Base-by-base conservation (phyloP, 2,888 invertebrate genomes). In the Cryptus armator region DNA sequence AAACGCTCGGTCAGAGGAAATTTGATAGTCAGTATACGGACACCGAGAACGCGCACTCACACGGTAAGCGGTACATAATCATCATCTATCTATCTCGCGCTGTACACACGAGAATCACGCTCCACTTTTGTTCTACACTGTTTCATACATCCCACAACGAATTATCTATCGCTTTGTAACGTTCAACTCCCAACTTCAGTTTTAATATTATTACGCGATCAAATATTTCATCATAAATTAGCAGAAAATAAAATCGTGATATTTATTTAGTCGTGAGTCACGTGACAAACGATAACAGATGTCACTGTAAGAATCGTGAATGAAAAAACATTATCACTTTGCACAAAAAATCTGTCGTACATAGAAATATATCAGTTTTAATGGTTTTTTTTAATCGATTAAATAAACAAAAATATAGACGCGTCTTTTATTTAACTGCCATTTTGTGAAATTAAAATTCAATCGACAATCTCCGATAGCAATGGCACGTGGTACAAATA, bases 41-140 rank as follows among this genome's bases (percentile, higher is more conserved):
- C 76, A 76, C 12, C 76, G 84, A 72, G 68, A 75, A 43, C 67
- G 44, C 53, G 72, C 70, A 46, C 66, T 56, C 84, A 67, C 84
- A 77, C 84, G 81, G 84, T 84, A 77, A 81, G 72, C 64, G 66
- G 32, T 29, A 32, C 37, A 53, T 71, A 66, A 64, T 51, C 64
- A 64, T 71, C n/a, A 71, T 46, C 62, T 48, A 29, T 16, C 48
- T 66, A 29, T 16, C 48, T 66, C n/a, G 37, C 9, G 43, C 16
- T 43, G 16, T 51, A 51, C 51, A 76, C 76, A 76, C 66, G 43
- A 46, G 48, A 43, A 53, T 71, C 24, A 72, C 44, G 59, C 56
- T 56, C 72, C 37, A 44, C 56, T 72, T 48, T 72, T 67, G 71
- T 19, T 32, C 37, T 16, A 9, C 43, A 24, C 56, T 24, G 6